Evolutionary conservation across 2,113 vertebrate species (phyloP), one percentile per base, ranked within the genome.

Genomic region (Bufo bufo): DNA sequence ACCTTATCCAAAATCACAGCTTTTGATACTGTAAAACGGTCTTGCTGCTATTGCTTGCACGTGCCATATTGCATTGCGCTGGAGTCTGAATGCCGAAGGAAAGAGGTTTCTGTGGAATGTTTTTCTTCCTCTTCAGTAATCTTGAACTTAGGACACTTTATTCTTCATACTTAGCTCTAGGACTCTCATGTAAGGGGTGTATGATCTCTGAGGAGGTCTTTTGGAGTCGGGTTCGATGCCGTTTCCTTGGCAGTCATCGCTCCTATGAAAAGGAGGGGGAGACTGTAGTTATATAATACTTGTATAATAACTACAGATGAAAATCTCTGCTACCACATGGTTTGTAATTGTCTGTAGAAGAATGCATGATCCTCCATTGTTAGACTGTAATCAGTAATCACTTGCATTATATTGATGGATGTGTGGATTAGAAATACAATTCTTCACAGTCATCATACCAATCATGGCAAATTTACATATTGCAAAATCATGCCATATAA

Each of bases 101-200:
- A 43, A 66, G 63, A 69, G n/a, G 23, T 69, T 79, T 33, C 49
- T 45, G 74, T 33, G 85, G 45, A 84, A 54, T 71, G 77, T 69
- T 54, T 23, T 6, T 59, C 66, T n/a, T 49, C 58, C 12, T 87
- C 61, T 87, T 80, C 49, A 56, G 47, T 43, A 6, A 56, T 69
- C 77, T 58, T 23, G 7, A 54, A 43, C 58, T 84, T 78, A 84
- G 49, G 87, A 78, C 69, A 89, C 82, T 61, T 89, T 69, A 54
- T 90, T 94, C 90, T 92, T 96, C 12, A 92, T 88, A 65, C 94
- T 95, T 0, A 95, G 93, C 89, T 98, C 97, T 95, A 98, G 90
- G 79, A 99, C 97, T 89, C 95, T 96, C 88, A 96, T 96, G 91
- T 97, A 98, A 0, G 98, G 97, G 0, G 96, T 95, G 90, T 96